These are phyloP conservation scores for Gymnodraco acuticeps DNA, from an alignment of 2,797 vertebrate genomes.

Conservation along the genomic window DNA sequence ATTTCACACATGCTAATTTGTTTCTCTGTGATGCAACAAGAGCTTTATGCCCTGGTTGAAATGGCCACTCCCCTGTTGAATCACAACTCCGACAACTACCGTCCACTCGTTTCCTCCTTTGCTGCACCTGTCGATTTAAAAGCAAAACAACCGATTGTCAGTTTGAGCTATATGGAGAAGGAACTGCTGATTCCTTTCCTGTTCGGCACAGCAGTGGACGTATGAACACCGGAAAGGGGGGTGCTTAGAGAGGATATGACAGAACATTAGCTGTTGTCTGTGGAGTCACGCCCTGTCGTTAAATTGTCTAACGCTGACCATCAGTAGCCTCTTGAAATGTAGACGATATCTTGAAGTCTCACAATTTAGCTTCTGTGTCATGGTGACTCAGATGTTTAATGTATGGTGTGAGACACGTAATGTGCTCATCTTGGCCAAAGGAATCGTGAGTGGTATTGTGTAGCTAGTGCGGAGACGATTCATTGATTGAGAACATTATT, in stretches of 20 bases:
- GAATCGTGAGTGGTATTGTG: too few species aligned
- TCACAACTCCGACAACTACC: conserved; percentile 11
- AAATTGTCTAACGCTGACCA: conserved; percentile 22
- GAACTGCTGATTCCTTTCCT: conserved; percentile 68
- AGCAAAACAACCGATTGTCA: conserved; percentile 10
- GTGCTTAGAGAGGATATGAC: conserved; percentile 47
- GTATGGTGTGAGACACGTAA: not conserved
- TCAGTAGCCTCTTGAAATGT: conserved; percentile 25
- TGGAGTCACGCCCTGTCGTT: conserved; percentile 17
- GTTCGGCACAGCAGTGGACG: conserved; percentile 27
- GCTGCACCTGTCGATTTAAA: conserved; percentile 34
- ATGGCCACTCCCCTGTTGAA: conserved; percentile 27
- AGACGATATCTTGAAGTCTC: conserved; percentile 36
- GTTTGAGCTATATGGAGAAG: conserved; percentile 34
- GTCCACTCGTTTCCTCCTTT: conserved; percentile 19
- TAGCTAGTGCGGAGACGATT: not conserved
- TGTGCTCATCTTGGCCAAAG: too few species aligned
- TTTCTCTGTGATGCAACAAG: not conserved
- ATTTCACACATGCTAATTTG: conserved; percentile 16
- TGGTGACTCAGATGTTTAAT: not conserved
- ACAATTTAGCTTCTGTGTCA: conserved; percentile 8
- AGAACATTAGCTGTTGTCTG: conserved; percentile 25
- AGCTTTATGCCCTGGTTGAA: not conserved
- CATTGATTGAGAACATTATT: not conserved
- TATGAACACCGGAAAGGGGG: conserved; percentile 41